Base-by-base conservation (phyloP, 2,888 invertebrate genomes). In the Cheilosia impressa region DNA sequence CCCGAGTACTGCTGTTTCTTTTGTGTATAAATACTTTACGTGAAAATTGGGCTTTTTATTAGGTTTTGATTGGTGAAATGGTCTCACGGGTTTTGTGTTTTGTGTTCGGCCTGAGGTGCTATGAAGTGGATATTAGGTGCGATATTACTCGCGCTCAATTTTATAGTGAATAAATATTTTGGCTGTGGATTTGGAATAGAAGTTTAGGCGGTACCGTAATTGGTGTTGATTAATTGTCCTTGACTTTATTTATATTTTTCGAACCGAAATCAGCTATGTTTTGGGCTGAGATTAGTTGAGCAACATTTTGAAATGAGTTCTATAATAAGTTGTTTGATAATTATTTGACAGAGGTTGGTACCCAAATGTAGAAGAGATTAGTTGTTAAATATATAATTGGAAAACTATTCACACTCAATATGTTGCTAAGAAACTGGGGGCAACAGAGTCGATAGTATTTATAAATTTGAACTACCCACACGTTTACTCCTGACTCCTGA, bases 21-120 rank as follows among this genome's bases (percentile, higher is more conserved):
- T 58, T 53, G 52, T 43, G 60, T 53, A 13, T 52, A 47, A 31
- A 27, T 38, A 27, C 24, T 43, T 58, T 43, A 68, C 38, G 75
- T 78, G 57, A 78, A 78, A 83, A 72, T 77, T 77, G 71, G 77
- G 62, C 68, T 68, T 76, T 85, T 85, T 80, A 85, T 85, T 85
- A 63, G 76, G 50, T 81, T 80, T 85, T 77, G 85, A 85, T 85
- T 85, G 81, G 80, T 77, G 72, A 77, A 77, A 85, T 77, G 71
- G 71, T 52, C 22, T 55, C 34, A 50, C 10, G 19, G 65, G 13
- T 58, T 62, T 65, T 38, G 34, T 50, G 34, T 43, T 62, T 53
- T 63, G 27, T 41, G 62, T 52, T 53, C 57, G 34, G 17, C 9
- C 9, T 76, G 60, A 66, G 77, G 76, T 76, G 76, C 38, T 47